Evolutionary conservation across 2,113 vertebrate species (phyloP).

Genomic region (Proteles cristata): DNA sequence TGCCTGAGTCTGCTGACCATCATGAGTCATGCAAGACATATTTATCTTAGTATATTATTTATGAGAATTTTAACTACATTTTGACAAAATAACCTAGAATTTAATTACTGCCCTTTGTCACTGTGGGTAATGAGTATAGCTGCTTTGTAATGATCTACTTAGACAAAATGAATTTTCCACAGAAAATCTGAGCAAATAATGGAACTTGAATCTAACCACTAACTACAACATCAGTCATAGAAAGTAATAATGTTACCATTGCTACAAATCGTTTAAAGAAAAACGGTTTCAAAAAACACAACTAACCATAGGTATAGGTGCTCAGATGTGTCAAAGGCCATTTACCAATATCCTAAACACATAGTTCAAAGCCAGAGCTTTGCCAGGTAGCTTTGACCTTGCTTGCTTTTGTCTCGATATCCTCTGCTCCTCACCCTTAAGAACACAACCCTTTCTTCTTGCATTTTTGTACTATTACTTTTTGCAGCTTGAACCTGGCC

Average conservation of each 20-base stretch:
- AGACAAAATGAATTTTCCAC: constrained; percentile 56
- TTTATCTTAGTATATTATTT: not conserved
- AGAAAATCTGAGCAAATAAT: constrained; percentile 54
- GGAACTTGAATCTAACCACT: constrained; percentile 49
- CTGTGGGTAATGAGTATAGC: not conserved
- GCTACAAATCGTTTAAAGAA: not conserved
- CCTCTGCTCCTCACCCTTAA: not conserved
- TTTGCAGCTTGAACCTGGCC: not conserved
- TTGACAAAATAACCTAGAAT: not conserved
- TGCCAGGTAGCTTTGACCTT: not conserved
- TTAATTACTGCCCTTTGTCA: not conserved
- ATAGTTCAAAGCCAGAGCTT: not conserved
- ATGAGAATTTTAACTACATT: not conserved
- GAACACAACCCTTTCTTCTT: not conserved
- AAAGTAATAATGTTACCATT: not conserved
- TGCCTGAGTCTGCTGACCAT: not conserved
- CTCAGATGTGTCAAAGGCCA: not conserved
- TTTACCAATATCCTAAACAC: not conserved
- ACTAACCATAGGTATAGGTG: not conserved
- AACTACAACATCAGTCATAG: not conserved
- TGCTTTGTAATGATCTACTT: not conserved
- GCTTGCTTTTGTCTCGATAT: not conserved
- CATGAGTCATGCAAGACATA: not conserved
- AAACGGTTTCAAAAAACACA: not conserved
- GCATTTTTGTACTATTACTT: not conserved